A percentile compares a stretch with the other conserved stretches of the same genome.
These are phyloP conservation scores for Papilio polyxenes DNA, from an alignment of 1,140 invertebrate genomes.

Conservation along the genomic window DNA sequence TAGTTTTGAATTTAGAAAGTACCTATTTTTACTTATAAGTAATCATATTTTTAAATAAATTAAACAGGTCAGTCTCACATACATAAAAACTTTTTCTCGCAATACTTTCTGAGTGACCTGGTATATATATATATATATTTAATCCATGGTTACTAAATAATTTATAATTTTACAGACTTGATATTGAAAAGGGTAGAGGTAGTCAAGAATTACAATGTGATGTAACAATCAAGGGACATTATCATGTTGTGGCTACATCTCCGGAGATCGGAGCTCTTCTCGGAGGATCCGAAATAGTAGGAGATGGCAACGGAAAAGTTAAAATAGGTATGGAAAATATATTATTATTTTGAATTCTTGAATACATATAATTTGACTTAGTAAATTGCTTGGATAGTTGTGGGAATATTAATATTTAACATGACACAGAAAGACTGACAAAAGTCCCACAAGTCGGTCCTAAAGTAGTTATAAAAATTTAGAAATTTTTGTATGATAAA, in stretches of 20 bases:
- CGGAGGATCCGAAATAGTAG: constrained; percentile 39
- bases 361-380: no score
- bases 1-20: no score
- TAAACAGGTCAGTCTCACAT: no score
- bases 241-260: constrained; percentile 41
- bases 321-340: constrained; percentile 43
- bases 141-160: not conserved
- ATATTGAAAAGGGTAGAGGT: constrained; percentile 40
- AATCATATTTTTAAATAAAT: no score
- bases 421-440: no score
- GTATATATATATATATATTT: not conserved
- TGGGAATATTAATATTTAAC: not conserved
- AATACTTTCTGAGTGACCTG: no score
- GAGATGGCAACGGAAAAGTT: constrained; percentile 46
- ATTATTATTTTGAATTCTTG: not conserved
- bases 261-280: constrained; percentile 41
- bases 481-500: no score
- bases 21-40: no score
- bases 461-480: no score
- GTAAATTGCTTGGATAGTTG: no score
- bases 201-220: constrained; percentile 38
- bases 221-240: constrained; percentile 44
- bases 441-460: no score
- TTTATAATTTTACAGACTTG: constrained; percentile 36
- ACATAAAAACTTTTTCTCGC: no score